These are phyloP conservation scores for Piscicola geometra DNA, from an alignment of 2,888 invertebrate genomes.

Conservation along the genomic window DNA sequence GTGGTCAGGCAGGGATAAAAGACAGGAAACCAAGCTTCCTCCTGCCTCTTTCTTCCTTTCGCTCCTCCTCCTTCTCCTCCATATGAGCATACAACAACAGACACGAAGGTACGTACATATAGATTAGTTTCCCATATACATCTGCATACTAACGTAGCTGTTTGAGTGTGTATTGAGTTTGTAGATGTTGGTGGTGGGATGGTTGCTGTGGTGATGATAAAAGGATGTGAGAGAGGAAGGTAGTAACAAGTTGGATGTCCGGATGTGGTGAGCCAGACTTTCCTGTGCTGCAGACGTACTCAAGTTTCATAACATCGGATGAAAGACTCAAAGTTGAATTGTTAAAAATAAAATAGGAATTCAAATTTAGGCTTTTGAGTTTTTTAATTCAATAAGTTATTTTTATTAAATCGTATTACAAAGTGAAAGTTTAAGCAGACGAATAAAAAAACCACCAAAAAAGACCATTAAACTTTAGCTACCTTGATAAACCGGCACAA, in stretches of 20 bases:
- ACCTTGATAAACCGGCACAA: background rate
- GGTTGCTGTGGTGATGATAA: too few species aligned
- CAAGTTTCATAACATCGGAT: background rate
- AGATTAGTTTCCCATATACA: too few species aligned
- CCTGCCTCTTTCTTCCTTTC: too few species aligned
- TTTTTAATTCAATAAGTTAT: too few species aligned
- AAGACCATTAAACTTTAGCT: background rate
- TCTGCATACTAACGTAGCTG: too few species aligned
- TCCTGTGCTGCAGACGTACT: too few species aligned
- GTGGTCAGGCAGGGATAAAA: background rate
- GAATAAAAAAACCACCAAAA: background rate
- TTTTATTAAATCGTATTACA: background rate
- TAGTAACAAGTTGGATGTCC: too few species aligned
- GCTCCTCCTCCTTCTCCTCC: background rate
- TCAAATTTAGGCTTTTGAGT: background rate
- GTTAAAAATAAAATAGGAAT: background rate
- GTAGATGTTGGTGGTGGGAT: too few species aligned
- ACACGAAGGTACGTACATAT: too few species aligned
- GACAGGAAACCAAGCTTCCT: conserved; percentile 10
- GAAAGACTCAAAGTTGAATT: background rate
- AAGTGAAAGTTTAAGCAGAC: background rate
- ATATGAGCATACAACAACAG: too few species aligned
- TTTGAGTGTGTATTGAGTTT: too few species aligned
- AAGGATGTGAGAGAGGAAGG: background rate
- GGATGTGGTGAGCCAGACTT: too few species aligned